Evolutionary conservation across 1,140 invertebrate species (phyloP), one percentile per base, ranked within the genome.

Genomic region (Bombus pyrosoma): DNA sequence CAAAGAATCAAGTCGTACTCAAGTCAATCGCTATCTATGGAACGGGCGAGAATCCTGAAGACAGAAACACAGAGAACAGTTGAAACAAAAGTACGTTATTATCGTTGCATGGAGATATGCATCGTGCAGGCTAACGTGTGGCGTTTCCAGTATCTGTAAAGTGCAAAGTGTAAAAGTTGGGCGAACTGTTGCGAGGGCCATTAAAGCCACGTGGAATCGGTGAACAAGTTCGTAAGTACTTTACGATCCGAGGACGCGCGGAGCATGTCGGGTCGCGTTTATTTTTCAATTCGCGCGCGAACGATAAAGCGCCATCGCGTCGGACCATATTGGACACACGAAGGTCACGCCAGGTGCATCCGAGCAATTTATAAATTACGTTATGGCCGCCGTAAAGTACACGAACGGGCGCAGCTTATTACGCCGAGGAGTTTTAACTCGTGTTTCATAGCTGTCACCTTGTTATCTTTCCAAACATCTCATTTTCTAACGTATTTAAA

Each of bases 291-390:
- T 41, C 43, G 4, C 68, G 47, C 28, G 62, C 57, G 32, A 53
- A 53, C 87, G 78, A 85, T 89, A 89, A 89, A 89, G 66, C 57
- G 74, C 57, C 86, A 74, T 81, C 53, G 57, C 32, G 71, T 53
- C 47, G 47, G 47, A 53, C 53, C 32, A 34, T 88, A 69, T 66
- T 68, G 37, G 66, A 76, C 13, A 34, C 32, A n/a, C 85, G 81
- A 89, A 89, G 81, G 83, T 78, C 80, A 41, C 32, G 66, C 75
- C 80, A 73, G 75, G 84, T 86, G 83, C 75, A 83, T 83, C 68
- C 74, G 18, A 64, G 71, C 80, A 71, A 83, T 89, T 84, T 89
- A 86, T 89, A 86, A 88, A 86, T 88, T 77, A 59, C 72, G 18
- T 43, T 64, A 81, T 18, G 32, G 10, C 39, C 43, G 74, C 53